Evolutionary conservation across 2,888 invertebrate genomes (phyloP).

Genomic region (Diarsia mendica): DNA sequence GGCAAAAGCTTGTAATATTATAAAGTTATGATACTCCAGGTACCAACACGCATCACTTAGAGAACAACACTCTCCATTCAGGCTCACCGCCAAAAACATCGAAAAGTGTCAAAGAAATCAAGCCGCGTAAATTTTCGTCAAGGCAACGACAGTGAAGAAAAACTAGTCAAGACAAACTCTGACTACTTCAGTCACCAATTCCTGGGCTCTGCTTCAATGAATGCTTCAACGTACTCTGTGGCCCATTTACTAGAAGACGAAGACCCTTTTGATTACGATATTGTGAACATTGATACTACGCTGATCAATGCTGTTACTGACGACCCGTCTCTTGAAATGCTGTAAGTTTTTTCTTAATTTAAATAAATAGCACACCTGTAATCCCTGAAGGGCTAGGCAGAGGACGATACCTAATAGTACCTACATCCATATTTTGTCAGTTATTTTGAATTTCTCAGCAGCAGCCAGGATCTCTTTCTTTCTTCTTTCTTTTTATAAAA

Average conservation of each 20-base stretch:
- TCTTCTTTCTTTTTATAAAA: no score
- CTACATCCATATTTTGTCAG: no score
- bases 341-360: constrained; percentile 68
- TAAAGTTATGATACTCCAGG: neutral
- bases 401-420: no score
- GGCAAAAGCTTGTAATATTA: no score
- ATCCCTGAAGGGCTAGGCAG: no score
- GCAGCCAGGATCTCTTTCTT: no score
- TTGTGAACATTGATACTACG: constrained; percentile 82
- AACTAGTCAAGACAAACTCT: constrained; percentile 67
- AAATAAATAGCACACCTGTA: no score
- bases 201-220: constrained; percentile 61
- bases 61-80: constrained; percentile 1
- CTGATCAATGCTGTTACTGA: constrained; percentile 74
- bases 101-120: constrained; percentile 39
- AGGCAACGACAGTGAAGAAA: constrained; percentile 62
- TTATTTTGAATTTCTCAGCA: no score
- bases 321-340: constrained; percentile 62
- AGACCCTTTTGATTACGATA: constrained; percentile 86
- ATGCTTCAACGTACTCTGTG: constrained; percentile 65
- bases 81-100: neutral
- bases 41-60: neutral
- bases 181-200: constrained; percentile 76
- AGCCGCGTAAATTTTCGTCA: constrained; percentile 76
- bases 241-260: constrained; percentile 79